These are phyloP conservation scores for Medauroidea extradentata DNA, from an alignment of 1,140 invertebrate species.

Conservation along the genomic window DNA sequence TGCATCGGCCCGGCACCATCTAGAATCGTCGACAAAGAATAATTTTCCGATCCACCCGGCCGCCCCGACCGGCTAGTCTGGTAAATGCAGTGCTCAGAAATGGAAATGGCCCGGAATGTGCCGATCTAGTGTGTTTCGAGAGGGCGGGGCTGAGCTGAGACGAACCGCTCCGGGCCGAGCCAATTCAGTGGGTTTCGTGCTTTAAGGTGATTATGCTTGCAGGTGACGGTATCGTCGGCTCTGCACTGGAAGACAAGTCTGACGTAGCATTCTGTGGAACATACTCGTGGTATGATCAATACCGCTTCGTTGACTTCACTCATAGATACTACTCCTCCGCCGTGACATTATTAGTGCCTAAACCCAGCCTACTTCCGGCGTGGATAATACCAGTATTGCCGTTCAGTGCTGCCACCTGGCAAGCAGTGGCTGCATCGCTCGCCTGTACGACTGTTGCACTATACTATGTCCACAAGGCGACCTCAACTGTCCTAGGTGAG, in stretches of 20 bases:
- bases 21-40: no score
- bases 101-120: no score
- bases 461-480: not conserved
- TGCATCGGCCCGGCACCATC: no score
- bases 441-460: constrained; percentile 37
- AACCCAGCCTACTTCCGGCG: constrained; percentile 43
- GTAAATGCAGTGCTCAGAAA: no score
- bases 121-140: no score
- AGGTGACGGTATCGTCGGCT: constrained; percentile 44
- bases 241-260: constrained; percentile 48
- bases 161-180: no score
- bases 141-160: no score
- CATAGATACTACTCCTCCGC: constrained; percentile 48
- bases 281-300: constrained; percentile 55
- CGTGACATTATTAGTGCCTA: constrained; percentile 53
- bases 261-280: constrained; percentile 54
- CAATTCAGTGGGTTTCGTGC: no score
- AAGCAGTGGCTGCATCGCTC: constrained; percentile 34
- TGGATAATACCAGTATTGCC: constrained; percentile 43
- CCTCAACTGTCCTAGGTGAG: no score
- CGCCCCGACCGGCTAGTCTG: no score
- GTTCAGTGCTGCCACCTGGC: constrained; percentile 40
- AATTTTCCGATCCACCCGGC: no score
- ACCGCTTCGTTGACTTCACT: constrained; percentile 50
- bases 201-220: no score